These are phyloP conservation scores for Stegophylla sp. DNA, from an alignment of 2,888 invertebrate species.

Conservation along the genomic window DNA sequence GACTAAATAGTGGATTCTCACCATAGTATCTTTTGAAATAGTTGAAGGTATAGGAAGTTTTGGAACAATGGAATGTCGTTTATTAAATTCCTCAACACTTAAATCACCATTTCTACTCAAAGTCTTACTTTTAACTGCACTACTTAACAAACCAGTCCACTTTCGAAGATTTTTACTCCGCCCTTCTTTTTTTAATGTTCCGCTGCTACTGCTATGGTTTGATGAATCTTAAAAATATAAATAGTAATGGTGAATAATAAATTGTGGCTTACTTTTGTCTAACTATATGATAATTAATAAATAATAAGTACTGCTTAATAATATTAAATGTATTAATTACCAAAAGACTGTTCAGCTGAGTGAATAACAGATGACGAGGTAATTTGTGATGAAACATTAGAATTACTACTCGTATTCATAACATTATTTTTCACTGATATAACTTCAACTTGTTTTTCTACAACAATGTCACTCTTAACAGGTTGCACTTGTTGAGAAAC, in stretches of 20 bases:
- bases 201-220: constrained; percentile 67
- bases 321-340: constrained; percentile 15
- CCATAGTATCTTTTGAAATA: constrained; percentile 82
- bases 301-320: too few species aligned
- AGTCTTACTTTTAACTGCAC: constrained; percentile 65
- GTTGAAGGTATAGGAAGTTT: constrained; percentile 69
- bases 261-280: not conserved
- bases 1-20: constrained; percentile 64
- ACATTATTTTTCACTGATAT: constrained; percentile 14
- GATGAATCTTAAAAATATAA: constrained; percentile 58
- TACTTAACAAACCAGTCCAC: constrained; percentile 71
- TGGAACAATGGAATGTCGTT: constrained; percentile 60
- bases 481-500: constrained; percentile 20
- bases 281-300: not conserved
- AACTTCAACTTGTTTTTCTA: constrained; percentile 17
- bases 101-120: constrained; percentile 56
- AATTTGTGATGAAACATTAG: constrained; percentile 34
- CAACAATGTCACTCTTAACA: constrained; percentile 9
- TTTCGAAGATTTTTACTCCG: constrained; percentile 67
- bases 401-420: constrained; percentile 34
- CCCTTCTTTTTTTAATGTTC: constrained; percentile 75
- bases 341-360: constrained; percentile 52
- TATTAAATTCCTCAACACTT: constrained; percentile 41
- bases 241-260: not conserved
- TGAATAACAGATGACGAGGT: constrained; percentile 29